Conservation (phyloP, 2,797 vertebrate genomes). For the Remorina albescens region DNA sequence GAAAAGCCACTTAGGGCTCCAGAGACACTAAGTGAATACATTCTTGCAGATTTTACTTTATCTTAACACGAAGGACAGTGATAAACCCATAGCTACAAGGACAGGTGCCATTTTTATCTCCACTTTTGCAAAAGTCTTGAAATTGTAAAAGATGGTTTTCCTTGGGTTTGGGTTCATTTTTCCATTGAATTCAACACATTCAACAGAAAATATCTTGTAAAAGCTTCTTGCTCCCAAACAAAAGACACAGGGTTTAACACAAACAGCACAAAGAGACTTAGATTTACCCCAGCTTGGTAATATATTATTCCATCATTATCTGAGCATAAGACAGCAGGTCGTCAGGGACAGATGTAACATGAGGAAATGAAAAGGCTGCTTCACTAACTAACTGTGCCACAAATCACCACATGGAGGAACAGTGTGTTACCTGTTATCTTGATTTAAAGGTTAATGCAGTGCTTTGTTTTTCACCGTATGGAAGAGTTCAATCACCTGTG, state of each 20-base stretch:
- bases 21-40: not conserved
- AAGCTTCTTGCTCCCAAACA: not conserved
- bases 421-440: conserved; percentile 37
- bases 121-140: not conserved
- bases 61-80: conserved; percentile 8
- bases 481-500: conserved; percentile 23
- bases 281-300: conserved; percentile 1
- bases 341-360: conserved; percentile 39
- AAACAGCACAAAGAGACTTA: not conserved
- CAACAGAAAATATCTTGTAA: not conserved
- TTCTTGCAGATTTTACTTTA: not conserved
- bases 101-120: not conserved
- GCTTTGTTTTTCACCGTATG: conserved; percentile 16
- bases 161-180: too few species aligned
- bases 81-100: conserved; percentile 2
- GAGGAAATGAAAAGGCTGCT: conserved; percentile 54
- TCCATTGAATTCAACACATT: not conserved
- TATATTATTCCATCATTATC: conserved; percentile 24
- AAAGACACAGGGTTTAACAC: not conserved
- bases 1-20: not conserved
- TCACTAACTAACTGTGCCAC: conserved; percentile 38
- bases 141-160: not conserved
- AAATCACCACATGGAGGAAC: conserved; percentile 54
- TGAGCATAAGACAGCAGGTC: conserved; percentile 17
- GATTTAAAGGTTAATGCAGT: conserved; percentile 39